Conservation (phyloP, 2,113 vertebrate genomes). For the Lethenteron camtschaticum region DNA sequence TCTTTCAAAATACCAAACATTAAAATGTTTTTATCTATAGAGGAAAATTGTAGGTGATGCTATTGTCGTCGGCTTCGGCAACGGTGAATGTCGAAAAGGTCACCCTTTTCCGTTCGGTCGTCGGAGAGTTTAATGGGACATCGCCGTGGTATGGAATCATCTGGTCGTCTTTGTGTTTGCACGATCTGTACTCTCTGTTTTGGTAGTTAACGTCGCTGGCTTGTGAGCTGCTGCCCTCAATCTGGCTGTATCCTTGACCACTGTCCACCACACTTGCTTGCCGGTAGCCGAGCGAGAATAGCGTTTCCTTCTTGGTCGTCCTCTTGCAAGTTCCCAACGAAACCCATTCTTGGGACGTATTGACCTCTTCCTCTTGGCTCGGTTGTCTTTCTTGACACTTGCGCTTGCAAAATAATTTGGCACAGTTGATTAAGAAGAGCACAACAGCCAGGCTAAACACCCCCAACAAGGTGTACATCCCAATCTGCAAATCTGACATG, state of each 20-base stretch:
- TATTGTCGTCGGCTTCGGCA: neutral
- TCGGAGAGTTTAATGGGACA: neutral
- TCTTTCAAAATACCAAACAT: too few relatives aligned
- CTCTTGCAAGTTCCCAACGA: conserved; percentile 1
- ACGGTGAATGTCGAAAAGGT: conserved; percentile 1
- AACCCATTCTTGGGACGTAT: conserved; percentile 2
- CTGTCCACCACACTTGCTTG: conserved; percentile 5
- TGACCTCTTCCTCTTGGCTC: conserved; percentile 1
- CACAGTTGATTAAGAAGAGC: neutral
- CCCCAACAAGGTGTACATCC: conserved; percentile 4
- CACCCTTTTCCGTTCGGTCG: conserved; percentile 4
- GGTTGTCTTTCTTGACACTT: neutral
- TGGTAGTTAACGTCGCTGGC: neutral
- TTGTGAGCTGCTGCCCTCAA: neutral
- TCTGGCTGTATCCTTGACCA: neutral
- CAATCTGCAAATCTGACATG: conserved; percentile 5
- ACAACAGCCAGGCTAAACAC: conserved; percentile 1
- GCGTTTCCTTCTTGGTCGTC: neutral
- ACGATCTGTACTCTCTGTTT: neutral
- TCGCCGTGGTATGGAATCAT: neutral
- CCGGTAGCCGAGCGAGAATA: conserved; percentile 1
- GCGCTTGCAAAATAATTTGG: neutral
- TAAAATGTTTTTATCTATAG: neutral
- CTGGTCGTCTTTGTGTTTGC: neutral
- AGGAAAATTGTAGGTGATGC: neutral